Conservation (phyloP, 2,888 invertebrate genomes). For the Xanthia icteritia region DNA sequence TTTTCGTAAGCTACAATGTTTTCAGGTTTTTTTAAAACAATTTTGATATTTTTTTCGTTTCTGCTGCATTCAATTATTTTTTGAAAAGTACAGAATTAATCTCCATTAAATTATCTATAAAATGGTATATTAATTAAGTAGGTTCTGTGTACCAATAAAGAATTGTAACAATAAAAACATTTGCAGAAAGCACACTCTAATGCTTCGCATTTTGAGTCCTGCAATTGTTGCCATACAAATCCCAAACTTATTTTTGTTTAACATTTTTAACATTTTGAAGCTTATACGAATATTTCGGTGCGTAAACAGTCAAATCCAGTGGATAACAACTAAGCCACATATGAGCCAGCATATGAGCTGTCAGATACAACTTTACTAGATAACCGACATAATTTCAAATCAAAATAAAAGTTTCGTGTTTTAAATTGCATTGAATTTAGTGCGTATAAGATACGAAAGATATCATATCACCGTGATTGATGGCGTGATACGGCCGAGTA, state of each 20-base stretch:
- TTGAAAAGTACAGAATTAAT: too few species aligned
- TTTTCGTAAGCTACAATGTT: too few species aligned
- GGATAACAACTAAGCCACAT: slow-evolving; percentile 33
- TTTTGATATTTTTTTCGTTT: too few species aligned
- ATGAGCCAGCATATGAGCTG: slow-evolving; percentile 19
- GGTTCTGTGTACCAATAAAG: too few species aligned
- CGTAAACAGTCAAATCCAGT: slow-evolving; percentile 3
- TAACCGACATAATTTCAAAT: slow-evolving; percentile 37
- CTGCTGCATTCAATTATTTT: too few species aligned
- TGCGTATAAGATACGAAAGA: slow-evolving; percentile 28
- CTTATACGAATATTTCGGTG: neutral
- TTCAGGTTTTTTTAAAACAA: too few species aligned
- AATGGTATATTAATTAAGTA: too few species aligned
- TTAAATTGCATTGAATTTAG: slow-evolving; percentile 50
- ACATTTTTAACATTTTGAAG: neutral
- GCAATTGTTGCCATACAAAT: neutral
- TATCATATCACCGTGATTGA: slow-evolving; percentile 58
- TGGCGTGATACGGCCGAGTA: slow-evolving; percentile 46
- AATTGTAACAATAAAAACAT: too few species aligned
- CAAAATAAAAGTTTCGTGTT: slow-evolving; percentile 30
- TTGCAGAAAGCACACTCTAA: too few species aligned
- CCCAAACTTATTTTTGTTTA: too few species aligned
- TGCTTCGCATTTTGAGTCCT: too few species aligned
- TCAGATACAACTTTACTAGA: slow-evolving; percentile 13
- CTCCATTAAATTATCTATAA: too few species aligned